phyloP scores from a whole-genome alignment of 2,113 vertebrate species.

The Bothrops jararaca region DNA sequence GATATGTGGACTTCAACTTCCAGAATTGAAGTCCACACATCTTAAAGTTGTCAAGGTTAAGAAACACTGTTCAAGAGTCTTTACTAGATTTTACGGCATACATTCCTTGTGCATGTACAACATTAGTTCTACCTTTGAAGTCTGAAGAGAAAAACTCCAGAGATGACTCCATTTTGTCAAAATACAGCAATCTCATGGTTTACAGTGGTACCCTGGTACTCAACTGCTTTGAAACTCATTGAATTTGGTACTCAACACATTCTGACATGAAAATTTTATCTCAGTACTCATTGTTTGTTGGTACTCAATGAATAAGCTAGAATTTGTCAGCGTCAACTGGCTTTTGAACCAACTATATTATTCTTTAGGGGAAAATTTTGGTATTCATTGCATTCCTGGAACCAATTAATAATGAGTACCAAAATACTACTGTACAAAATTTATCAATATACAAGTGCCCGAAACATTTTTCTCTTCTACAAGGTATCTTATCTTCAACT shows the following conservation, averaged over 20 bases:
- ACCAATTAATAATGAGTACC: neutral
- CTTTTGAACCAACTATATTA: neutral
- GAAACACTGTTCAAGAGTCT: neutral
- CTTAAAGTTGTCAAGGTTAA: neutral
- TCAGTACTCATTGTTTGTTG: neutral
- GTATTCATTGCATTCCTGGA: neutral
- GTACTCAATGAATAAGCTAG: neutral
- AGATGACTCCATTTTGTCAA: neutral
- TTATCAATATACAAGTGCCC: neutral
- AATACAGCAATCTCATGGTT: neutral
- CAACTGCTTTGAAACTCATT: neutral
- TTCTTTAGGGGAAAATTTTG: neutral
- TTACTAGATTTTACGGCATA: neutral
- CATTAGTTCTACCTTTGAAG: neutral
- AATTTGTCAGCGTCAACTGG: neutral
- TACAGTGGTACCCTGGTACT: neutral
- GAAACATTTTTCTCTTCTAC: neutral
- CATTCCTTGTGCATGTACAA: neutral
- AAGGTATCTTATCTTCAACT: neutral
- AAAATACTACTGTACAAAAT: neutral
- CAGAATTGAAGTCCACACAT: neutral
- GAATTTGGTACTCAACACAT: neutral
- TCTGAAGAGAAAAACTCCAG: neutral
- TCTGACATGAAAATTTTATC: neutral
- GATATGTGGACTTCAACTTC: neutral